Base-by-base conservation (phyloP, 2,113 vertebrate genomes). In the Corvus hawaiiensis region DNA sequence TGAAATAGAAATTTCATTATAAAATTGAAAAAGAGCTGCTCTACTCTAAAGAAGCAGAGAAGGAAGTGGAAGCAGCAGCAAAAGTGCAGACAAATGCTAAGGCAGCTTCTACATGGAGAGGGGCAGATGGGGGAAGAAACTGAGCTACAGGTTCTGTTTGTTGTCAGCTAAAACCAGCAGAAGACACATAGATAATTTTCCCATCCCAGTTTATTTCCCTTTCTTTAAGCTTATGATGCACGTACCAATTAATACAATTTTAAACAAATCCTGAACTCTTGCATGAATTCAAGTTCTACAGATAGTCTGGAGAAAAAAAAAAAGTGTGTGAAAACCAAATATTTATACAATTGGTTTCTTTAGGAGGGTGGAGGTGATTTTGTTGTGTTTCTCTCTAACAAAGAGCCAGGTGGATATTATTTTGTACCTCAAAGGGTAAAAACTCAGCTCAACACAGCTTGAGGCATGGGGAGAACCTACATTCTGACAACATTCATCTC, bases 91-190 rank as follows among this genome's bases (percentile, higher is more conserved):
- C 54, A 89, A 84, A 94, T 93, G 78, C 63, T 79, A 33, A 75
- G 27, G 62, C 87, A 90, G 37, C 37, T 43, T 77, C 66, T 58
- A 18, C 23, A 2, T 35, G 66, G 58, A 49, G 77, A 76, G 24
- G 10, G 71, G 41, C 14, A 69, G 78, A 69, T 2, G 5, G 30
- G 33, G 59, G 85, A 85, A 88, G 83, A 77, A 93, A 79, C 41
- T 48, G n/a, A 95, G 37, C 87, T 91, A 27, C 71, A 81, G 55
- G 55, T 92, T 96, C 94, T 96, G 82, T 81, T 96, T 85, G 71
- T 87, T 93, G 72, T 91, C 63, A 85, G 72, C 48, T 84, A 33
- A 92, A 94, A 73, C 37, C 46, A 80, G 83, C 51, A 80, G 90
- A 92, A 80, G 55, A 30, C 44, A 72, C 2, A 4, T 13, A 80